These are phyloP conservation scores for Apostichopus leukothele DNA, from an alignment of 53 echinoderm and acorn worm genomes.

Conservation along the genomic window DNA sequence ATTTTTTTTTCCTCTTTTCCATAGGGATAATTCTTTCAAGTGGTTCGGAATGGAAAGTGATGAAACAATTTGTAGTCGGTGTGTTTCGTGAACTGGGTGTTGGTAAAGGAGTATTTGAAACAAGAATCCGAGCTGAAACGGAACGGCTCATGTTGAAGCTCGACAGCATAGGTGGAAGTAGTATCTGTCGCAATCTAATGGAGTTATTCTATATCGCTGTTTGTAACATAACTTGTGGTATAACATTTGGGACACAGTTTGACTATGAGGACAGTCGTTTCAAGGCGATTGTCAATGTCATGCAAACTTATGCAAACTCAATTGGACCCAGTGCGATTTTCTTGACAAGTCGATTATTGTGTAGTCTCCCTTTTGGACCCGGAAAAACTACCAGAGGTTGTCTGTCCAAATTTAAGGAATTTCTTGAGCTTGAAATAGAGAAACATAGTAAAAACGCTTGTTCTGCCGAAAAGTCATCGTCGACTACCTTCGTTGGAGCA, in stretches of 20 bases:
- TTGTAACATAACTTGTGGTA: conserved; percentile 19
- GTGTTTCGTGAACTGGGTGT: conserved; percentile 36
- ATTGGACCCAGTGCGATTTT: conserved; percentile 31
- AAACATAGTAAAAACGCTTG: background rate
- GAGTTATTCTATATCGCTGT: conserved; percentile 7
- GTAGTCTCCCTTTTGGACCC: conserved; percentile 31
- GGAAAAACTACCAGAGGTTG: background rate
- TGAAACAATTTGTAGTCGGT: background rate
- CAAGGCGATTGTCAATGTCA: background rate
- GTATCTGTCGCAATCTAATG: background rate
- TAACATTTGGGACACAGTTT: conserved; percentile 32
- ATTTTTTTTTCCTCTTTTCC: too few species aligned
- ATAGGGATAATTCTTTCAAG: background rate
- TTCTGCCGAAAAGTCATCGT: background rate
- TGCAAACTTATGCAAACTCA: background rate
- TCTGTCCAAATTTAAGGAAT: conserved; percentile 1
- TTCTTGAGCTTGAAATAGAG: background rate
- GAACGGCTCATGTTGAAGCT: background rate
- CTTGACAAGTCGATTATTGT: background rate
- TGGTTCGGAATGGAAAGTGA: background rate
- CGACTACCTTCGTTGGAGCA: conserved; percentile 10
- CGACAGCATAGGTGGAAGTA: background rate
- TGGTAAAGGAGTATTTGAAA: conserved; percentile 24
- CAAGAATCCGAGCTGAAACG: background rate
- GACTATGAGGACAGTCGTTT: conserved; percentile 17